Evolutionary conservation across 2,797 vertebrate genomes (phyloP).

Genomic region (Lacerta viridis): DNA sequence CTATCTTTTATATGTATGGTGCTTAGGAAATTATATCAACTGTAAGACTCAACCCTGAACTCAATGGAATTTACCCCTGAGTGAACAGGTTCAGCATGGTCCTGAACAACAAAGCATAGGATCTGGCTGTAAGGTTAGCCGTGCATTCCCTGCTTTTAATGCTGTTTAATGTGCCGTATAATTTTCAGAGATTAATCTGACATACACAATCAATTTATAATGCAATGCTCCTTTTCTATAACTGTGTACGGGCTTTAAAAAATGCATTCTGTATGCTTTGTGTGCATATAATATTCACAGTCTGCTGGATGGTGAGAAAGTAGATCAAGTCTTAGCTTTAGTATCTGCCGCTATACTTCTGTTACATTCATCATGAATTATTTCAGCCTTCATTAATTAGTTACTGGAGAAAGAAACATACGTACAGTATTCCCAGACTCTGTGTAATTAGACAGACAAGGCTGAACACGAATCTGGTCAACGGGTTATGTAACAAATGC

Average conservation of each 20-base stretch:
- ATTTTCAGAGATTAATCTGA: not conserved
- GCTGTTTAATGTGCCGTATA: not conserved
- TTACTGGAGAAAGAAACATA: slow-evolving; percentile 79
- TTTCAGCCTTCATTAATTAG: slow-evolving; percentile 83
- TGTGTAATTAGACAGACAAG: slow-evolving; percentile 54
- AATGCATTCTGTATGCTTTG: not conserved
- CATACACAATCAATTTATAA: slow-evolving; percentile 10
- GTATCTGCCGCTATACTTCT: slow-evolving; percentile 73
- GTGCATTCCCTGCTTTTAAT: not conserved
- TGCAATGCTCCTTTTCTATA: not conserved
- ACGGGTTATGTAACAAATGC: slow-evolving; percentile 45
- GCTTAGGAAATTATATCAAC: too few species aligned
- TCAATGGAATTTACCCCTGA: not conserved
- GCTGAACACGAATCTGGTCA: slow-evolving; percentile 44
- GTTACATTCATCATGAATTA: slow-evolving; percentile 84
- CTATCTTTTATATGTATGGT: too few species aligned
- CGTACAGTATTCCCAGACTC: slow-evolving; percentile 64
- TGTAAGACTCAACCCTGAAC: too few species aligned
- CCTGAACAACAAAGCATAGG: not conserved
- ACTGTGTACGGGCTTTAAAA: not conserved
- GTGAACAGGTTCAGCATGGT: not conserved
- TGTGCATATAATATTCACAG: not conserved
- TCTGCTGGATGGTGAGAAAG: slow-evolving; percentile 55
- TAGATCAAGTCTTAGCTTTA: slow-evolving; percentile 76
- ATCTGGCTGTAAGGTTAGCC: not conserved